These are phyloP conservation scores for Numenius phaeopus DNA, from an alignment of 2,797 vertebrate species.

Conservation along the genomic window DNA sequence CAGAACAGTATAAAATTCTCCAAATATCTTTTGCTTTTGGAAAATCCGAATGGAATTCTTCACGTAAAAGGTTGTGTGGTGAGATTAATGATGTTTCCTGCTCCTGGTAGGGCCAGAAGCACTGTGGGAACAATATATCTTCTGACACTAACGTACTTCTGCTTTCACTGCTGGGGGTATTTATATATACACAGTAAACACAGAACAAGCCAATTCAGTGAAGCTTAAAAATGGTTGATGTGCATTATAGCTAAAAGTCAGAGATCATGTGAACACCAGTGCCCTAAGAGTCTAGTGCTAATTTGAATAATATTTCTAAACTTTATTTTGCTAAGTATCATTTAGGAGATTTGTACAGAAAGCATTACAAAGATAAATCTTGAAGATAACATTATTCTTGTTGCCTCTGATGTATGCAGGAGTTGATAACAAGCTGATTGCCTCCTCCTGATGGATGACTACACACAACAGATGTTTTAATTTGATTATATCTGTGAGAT, in stretches of 20 bases:
- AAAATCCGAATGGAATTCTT: neutral
- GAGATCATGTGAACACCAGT: neutral
- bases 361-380: slow-evolving; percentile 34
- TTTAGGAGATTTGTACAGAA: slow-evolving; percentile 40
- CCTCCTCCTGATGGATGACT: slow-evolving; percentile 46
- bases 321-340: slow-evolving; percentile 30
- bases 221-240: slow-evolving; percentile 13
- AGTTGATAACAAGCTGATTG: slow-evolving; percentile 58
- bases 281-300: neutral
- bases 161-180: neutral
- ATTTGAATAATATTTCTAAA: slow-evolving; percentile 36
- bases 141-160: neutral
- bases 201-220: neutral
- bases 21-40: neutral
- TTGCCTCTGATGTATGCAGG: slow-evolving; percentile 30
- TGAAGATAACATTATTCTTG: slow-evolving; percentile 53
- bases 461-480: slow-evolving; percentile 65
- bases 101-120: neutral
- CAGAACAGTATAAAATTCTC: neutral
- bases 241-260: neutral
- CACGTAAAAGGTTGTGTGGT: neutral
- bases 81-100: neutral
- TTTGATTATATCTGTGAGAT: slow-evolving; percentile 67
- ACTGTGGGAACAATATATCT: neutral
- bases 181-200: neutral